phyloP scores from a whole-genome alignment of 2,888 invertebrate species.

The Sphecodes monilicornis region DNA sequence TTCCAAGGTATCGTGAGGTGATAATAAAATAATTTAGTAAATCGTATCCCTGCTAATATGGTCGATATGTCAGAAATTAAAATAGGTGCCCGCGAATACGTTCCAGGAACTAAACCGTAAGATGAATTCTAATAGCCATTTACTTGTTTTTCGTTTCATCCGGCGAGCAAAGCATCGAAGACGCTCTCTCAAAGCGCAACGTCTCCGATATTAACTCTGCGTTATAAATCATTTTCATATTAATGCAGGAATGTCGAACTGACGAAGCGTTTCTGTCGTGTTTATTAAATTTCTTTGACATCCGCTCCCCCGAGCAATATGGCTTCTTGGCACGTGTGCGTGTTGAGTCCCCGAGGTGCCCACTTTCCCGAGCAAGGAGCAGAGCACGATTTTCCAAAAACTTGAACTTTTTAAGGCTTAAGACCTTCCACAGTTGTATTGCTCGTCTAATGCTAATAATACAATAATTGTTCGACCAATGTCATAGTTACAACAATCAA shows the following conservation, averaged over 20 bases:
- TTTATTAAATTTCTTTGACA: constrained; percentile 76
- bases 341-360: constrained; percentile 17
- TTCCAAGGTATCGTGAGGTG: neutral
- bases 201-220: constrained; percentile 44
- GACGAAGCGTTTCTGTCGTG: constrained; percentile 58
- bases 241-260: constrained; percentile 68
- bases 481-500: neutral
- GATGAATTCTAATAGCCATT: constrained; percentile 13
- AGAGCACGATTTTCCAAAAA: neutral
- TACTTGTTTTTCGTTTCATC: neutral
- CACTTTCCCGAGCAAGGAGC: neutral
- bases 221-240: constrained; percentile 70
- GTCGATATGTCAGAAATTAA: neutral
- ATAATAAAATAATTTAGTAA: neutral
- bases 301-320: constrained; percentile 48
- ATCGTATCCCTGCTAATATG: neutral
- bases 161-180: neutral
- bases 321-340: constrained; percentile 37
- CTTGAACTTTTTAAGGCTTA: too few relatives aligned
- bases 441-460: neutral
- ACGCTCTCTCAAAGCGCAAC: constrained; percentile 24
- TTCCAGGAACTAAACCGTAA: neutral
- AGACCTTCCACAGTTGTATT: neutral
- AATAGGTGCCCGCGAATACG: neutral
- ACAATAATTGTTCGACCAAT: neutral